phyloP scores from a whole-genome alignment of 2,113 vertebrate species.

The Platichthys stellatus region DNA sequence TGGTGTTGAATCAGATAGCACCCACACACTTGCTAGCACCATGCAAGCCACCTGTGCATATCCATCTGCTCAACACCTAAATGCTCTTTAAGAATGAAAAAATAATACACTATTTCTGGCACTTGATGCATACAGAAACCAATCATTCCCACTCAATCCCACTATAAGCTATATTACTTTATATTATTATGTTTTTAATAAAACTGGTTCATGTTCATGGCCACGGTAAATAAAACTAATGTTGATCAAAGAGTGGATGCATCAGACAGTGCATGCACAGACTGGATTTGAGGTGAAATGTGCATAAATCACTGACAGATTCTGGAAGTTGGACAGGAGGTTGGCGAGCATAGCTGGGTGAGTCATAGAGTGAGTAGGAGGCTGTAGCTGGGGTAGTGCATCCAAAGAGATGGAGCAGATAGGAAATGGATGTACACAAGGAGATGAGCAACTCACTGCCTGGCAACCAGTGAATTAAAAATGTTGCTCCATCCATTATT shows the following conservation, averaged over 20 bases:
- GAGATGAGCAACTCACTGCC: not conserved
- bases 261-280: too few relatives aligned
- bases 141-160: not conserved
- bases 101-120: too few relatives aligned
- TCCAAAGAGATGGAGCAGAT: not conserved
- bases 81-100: not conserved
- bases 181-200: not conserved
- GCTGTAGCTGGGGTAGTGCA: not conserved
- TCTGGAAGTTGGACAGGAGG: not conserved
- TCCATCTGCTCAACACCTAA: conserved; percentile 54
- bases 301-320: conserved; percentile 1
- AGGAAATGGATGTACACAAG: not conserved
- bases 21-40: conserved; percentile 46
- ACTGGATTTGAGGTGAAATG: not conserved
- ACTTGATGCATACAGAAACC: not conserved
- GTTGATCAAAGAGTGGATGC: too few relatives aligned
- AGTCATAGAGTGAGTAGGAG: not conserved
- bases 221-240: too few relatives aligned
- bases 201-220: not conserved
- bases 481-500: not conserved
- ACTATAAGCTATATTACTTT: not conserved
- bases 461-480: too few relatives aligned
- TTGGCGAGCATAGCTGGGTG: not conserved
- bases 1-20: conserved; percentile 42
- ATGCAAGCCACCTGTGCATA: conserved; percentile 14